Percentiles rank a stretch among this genome's conserved stretches.
These are phyloP conservation scores for Dryocosmus kuriphilus DNA, from an alignment of 2,888 invertebrate species.

Conservation along the genomic window DNA sequence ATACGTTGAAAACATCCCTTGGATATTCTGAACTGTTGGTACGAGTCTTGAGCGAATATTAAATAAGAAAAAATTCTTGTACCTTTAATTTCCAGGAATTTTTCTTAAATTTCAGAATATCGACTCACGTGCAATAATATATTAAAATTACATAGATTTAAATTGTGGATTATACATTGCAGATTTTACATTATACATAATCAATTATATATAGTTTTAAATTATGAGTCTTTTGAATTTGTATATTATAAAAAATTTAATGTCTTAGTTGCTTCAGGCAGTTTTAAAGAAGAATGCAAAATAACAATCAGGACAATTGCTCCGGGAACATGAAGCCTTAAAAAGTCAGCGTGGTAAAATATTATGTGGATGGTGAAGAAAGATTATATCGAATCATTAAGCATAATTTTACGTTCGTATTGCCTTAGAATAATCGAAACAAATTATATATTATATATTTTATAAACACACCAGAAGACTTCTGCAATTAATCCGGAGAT, in stretches of 20 bases:
- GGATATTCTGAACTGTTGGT: not conserved
- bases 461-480: slow-evolving; percentile 42
- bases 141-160: too few species aligned
- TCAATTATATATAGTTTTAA: not conserved
- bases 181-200: too few species aligned
- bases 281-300: not conserved
- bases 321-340: not conserved
- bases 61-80: not conserved
- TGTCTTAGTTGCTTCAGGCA: not conserved
- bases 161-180: too few species aligned
- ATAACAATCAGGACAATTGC: slow-evolving; percentile 2
- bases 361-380: not conserved
- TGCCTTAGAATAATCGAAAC: slow-evolving; percentile 45
- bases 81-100: not conserved
- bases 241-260: not conserved
- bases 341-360: not conserved
- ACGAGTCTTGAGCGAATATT: not conserved
- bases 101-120: not conserved
- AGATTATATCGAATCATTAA: slow-evolving; percentile 1
- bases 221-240: not conserved
- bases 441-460: slow-evolving; percentile 46
- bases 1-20: not conserved
- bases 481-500: slow-evolving; percentile 43
- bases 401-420: slow-evolving; percentile 51
- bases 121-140: not conserved